Base-by-base conservation (phyloP, 1,140 invertebrate genomes). In the Megalopta genalis region DNA sequence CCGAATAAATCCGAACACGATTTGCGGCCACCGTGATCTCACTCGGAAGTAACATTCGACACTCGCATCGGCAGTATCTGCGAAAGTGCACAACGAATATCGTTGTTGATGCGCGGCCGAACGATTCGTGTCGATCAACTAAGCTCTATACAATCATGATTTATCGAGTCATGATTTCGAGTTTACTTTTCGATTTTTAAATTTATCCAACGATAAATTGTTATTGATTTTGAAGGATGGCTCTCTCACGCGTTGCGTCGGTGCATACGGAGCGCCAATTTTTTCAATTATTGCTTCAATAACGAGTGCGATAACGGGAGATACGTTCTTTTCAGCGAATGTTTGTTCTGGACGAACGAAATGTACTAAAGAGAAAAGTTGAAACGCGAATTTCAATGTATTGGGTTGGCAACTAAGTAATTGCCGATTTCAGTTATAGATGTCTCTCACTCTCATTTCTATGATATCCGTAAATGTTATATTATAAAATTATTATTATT, bases 101-200 rank as follows among this genome's bases (percentile, higher is more conserved):
- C 57, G 64, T 78, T 72, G 69, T 78, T 78, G 49, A 64, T 23
- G 27, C 16, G 42, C 39, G 25, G 12, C 46, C n/a, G 32, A 9
- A 46, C 52, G 23, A 67, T 46, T 68, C 74, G 39, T n/a, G 16
- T n/a, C 39, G n/a, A 37, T 60, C 49, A 8, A 49, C 0, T 77
- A 49, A 59, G 6, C 60, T 16, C 9, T 25, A 42, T 66, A 46
- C 42, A 63, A 77, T 77, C 68, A 57, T 46, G 21, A 78, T 81
- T 85, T 79, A 85, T 81, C 82, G 75, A 73, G 54, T 72, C 60
- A 25, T 32, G 32, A n/a, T 18, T 73, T 77, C 4, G 6, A 27
- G 63, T 67, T 79, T 71, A 52, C 64, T 46, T 67, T 72, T 57
- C 57, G 62, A 66, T 32, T 23, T 21, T 64, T 71, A 77, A 60